A percentile compares a stretch with the other conserved stretches of the same genome.
Conservation (phyloP, 2,888 invertebrate species). For the Andrena praecox region DNA sequence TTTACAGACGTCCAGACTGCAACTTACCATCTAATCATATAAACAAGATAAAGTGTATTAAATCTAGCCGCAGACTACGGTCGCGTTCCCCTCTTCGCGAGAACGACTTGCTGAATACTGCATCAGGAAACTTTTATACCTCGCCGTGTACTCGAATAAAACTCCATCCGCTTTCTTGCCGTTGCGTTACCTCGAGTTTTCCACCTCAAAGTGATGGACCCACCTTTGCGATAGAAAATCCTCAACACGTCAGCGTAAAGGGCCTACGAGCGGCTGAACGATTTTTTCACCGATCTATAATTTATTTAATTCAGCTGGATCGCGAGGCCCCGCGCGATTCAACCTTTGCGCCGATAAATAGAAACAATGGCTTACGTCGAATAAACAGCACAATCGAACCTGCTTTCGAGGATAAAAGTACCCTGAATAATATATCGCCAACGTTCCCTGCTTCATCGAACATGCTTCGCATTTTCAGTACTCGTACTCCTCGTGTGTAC, state of each 20-base stretch:
- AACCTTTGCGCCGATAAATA: conserved; percentile 26
- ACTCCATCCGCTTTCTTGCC: conserved; percentile 49
- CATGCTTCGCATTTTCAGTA: conserved; percentile 19
- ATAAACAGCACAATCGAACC: conserved; percentile 35
- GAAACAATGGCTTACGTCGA: conserved; percentile 12
- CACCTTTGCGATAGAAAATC: conserved; percentile 32
- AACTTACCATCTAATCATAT: conserved; percentile 14
- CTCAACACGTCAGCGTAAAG: not conserved
- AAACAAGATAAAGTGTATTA: conserved; percentile 29
- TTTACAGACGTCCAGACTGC: not conserved
- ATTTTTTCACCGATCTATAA: conserved; percentile 8
- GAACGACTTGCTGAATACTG: conserved; percentile 57
- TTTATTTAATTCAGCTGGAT: conserved; percentile 19
- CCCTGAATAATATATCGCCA: conserved; percentile 31
- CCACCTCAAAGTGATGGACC: conserved; percentile 41
- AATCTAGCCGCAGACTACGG: conserved; percentile 33
- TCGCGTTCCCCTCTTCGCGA: conserved; percentile 18
- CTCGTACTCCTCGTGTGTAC: not conserved
- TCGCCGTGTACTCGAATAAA: conserved; percentile 55
- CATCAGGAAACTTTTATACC: conserved; percentile 65
- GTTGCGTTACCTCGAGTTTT: conserved; percentile 45
- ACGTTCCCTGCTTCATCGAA: conserved; percentile 34
- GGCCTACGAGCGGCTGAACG: not conserved
- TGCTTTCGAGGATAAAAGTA: conserved; percentile 29
- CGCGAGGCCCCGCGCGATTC: not conserved